Percentiles rank a stretch among this genome's conserved stretches.
These are phyloP conservation scores for Trinectes maculatus DNA, from an alignment of 2,113 vertebrate genomes.

Conservation along the genomic window DNA sequence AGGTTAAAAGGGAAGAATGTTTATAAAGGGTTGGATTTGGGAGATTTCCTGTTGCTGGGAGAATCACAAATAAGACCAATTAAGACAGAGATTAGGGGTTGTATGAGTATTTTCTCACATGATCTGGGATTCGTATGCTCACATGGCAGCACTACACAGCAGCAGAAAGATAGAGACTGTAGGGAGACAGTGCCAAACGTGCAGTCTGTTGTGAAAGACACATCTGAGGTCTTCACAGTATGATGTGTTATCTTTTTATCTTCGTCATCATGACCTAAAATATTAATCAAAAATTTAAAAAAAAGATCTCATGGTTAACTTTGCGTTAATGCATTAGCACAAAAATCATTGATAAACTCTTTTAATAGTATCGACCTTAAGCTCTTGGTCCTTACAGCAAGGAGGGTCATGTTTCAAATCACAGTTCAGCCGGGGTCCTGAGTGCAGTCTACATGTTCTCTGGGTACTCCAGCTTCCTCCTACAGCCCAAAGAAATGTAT, in stretches of 20 bases:
- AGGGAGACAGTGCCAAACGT: slow-evolving; percentile 31
- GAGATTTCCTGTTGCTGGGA: not conserved
- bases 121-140: not conserved
- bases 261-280: slow-evolving; percentile 26
- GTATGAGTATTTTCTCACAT: not conserved
- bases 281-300: slow-evolving; percentile 14
- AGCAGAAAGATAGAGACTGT: slow-evolving; percentile 9
- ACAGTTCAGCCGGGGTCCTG: too few species aligned
- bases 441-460: too few species aligned
- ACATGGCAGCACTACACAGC: slow-evolving; percentile 22
- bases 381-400: too few species aligned
- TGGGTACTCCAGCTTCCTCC: too few species aligned
- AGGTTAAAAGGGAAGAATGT: slow-evolving; percentile 1
- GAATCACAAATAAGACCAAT: not conserved
- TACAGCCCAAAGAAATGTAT: too few species aligned
- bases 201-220: slow-evolving; percentile 30
- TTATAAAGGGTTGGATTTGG: not conserved
- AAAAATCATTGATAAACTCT: too few species aligned
- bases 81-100: not conserved
- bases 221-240: slow-evolving; percentile 36
- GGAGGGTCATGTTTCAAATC: not conserved
- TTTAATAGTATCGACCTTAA: too few species aligned
- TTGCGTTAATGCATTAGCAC: too few species aligned
- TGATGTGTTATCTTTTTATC: slow-evolving; percentile 10
- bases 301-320: slow-evolving; percentile 5